Evolutionary conservation across 1,140 invertebrate species (phyloP), one percentile per base, ranked within the genome.

Genomic region (Elysia chlorotica): DNA sequence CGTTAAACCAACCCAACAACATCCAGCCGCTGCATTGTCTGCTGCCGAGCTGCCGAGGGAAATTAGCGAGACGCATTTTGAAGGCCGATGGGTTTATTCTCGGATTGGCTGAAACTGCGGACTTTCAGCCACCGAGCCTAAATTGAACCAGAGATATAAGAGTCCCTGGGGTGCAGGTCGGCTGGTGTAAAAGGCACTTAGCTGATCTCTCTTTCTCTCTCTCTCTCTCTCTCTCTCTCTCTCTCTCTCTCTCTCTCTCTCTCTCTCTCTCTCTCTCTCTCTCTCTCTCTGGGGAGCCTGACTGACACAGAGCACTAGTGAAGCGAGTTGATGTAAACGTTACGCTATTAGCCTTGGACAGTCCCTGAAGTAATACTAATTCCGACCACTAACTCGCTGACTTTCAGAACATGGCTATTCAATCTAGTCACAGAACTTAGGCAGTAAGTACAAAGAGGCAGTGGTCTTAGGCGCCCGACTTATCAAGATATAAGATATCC

Each of bases 241-340:
- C 56, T 59, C 56, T 59, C 56, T 59, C 56, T 59, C 56, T 59
- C 56, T 59, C 56, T 59, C 56, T 59, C 56, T 59, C 56, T 59
- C 56, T 59, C 10, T 59, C 56, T 59, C 56, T 59, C 56, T 59
- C 56, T 59, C 10, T 59, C 56, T 59, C 56, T 59, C 56, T 59
- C 56, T 59, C 56, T 59, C 10, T 59, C 56, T 59, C 17, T 59
- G 28, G 56, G 17, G 25, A 10, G 10, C 17, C 10, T 59, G 28
- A 17, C 28, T 28, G 10, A 59, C 17, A 59, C 6, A 6, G 25
- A 59, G 25, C 10, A 23, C 28, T n/a, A n/a, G n/a, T n/a, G n/a
- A n/a, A n/a, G n/a, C n/a, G n/a, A n/a, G n/a, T n/a, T n/a, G n/a
- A n/a, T n/a, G n/a, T n/a, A n/a, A n/a, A n/a, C n/a, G n/a, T n/a